Percentiles rank a stretch among this genome's conserved stretches.
These are phyloP conservation scores for Urechis unicinctus DNA, from an alignment of 2,888 invertebrate genomes.

Conservation along the genomic window DNA sequence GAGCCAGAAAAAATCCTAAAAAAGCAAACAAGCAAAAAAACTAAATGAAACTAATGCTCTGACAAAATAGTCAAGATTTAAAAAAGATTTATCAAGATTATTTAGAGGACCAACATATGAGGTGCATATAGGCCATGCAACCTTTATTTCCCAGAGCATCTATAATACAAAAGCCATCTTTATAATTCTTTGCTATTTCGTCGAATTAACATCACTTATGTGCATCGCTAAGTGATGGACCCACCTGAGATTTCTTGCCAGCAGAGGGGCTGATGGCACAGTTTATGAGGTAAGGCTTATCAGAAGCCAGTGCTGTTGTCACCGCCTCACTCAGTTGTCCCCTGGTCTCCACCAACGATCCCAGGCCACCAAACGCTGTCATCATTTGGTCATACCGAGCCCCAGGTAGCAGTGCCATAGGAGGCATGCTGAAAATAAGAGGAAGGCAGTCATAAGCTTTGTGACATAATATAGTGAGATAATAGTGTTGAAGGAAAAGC, in stretches of 20 bases:
- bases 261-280: constrained; percentile 82
- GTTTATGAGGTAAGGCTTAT: constrained; percentile 75
- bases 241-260: constrained; percentile 76
- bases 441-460: too few relatives aligned
- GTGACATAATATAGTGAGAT: neutral
- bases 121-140: too few relatives aligned
- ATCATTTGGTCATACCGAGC: constrained; percentile 86
- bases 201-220: too few relatives aligned
- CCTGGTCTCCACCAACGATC: constrained; percentile 72
- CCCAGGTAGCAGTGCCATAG: constrained; percentile 70
- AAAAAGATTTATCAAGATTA: neutral
- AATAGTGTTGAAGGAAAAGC: neutral
- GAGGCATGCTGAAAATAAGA: constrained; percentile 66
- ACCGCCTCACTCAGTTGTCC: constrained; percentile 70
- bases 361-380: constrained; percentile 75
- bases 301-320: constrained; percentile 61
- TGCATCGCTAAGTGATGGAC: too few relatives aligned
- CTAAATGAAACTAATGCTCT: too few relatives aligned
- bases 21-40: too few relatives aligned
- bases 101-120: neutral
- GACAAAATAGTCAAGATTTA: too few relatives aligned
- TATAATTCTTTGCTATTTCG: too few relatives aligned
- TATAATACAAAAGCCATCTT: too few relatives aligned
- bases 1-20: neutral
- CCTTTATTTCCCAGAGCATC: too few relatives aligned